A percentile compares a stretch with the other conserved stretches of the same genome.
Conservation (phyloP, 2,113 vertebrate species). For the Jacana jacana region DNA sequence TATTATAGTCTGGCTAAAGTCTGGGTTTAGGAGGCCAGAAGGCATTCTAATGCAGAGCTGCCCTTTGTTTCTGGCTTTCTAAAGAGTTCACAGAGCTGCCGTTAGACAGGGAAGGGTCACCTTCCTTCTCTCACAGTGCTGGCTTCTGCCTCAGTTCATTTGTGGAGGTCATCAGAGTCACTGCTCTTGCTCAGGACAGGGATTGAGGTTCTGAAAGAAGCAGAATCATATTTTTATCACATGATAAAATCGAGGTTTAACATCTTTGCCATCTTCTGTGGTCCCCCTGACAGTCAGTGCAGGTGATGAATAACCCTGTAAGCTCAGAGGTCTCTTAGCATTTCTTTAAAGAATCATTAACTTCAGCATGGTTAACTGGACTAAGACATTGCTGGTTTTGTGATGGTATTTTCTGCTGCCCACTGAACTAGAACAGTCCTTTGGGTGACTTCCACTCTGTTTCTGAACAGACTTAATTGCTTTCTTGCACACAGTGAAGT, state of each 20-base stretch:
- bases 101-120: not conserved
- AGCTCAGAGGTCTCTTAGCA: not conserved
- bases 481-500: not conserved
- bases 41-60: constrained; percentile 64
- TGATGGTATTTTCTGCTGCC: not conserved
- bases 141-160: not conserved
- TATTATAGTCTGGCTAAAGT: constrained; percentile 54
- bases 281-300: not conserved
- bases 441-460: not conserved
- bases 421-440: not conserved
- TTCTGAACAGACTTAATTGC: not conserved
- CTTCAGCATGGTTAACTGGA: constrained; percentile 7
- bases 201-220: not conserved
- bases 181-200: not conserved
- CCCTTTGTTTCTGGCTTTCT: constrained; percentile 51
- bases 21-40: constrained; percentile 48
- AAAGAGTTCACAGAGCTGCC: not conserved
- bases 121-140: not conserved
- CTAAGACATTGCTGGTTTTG: not conserved
- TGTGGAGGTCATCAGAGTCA: not conserved
- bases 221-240: not conserved
- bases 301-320: constrained; percentile 36
- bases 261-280: not conserved
- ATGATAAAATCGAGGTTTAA: not conserved
- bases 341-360: not conserved